Evolutionary conservation across 2,888 invertebrate species (phyloP).

Genomic region (Invenusta paracnida): DNA sequence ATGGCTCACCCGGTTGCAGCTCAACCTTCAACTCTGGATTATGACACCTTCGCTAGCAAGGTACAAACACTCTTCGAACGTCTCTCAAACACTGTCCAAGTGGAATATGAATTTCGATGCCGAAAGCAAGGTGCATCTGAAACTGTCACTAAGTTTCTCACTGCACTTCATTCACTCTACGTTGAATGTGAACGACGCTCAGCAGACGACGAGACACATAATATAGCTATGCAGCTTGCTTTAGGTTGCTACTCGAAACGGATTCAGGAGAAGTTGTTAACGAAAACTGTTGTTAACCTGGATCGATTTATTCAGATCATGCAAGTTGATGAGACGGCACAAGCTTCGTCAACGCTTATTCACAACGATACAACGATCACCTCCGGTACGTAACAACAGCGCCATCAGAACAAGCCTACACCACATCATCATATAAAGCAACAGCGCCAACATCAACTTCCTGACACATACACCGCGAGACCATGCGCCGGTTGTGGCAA

Average conservation of each 20-base stretch:
- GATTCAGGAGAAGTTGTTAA: background rate
- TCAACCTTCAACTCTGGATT: too few species aligned
- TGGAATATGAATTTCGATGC: background rate
- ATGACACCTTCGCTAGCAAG: background rate
- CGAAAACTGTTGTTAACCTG: background rate
- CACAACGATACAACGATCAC: too few species aligned
- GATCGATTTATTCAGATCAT: too few species aligned
- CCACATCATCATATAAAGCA: background rate
- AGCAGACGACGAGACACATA: background rate
- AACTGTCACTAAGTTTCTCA: background rate
- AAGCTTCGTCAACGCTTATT: too few species aligned
- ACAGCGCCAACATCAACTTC: background rate
- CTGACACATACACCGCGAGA: background rate
- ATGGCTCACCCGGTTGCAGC: background rate
- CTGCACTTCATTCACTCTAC: background rate
- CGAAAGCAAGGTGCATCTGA: background rate
- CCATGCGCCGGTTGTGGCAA: background rate
- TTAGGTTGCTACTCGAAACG: background rate
- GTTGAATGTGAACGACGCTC: background rate
- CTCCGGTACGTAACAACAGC: background rate
- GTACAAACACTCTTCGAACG: background rate
- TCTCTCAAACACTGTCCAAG: background rate
- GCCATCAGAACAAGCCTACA: background rate
- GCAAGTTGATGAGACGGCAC: too few species aligned
- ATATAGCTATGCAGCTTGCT: background rate